Percentiles rank a stretch among this genome's conserved stretches.
These are phyloP conservation scores for Rhagonycha lutea DNA, from an alignment of 2,888 invertebrate species.

Conservation along the genomic window DNA sequence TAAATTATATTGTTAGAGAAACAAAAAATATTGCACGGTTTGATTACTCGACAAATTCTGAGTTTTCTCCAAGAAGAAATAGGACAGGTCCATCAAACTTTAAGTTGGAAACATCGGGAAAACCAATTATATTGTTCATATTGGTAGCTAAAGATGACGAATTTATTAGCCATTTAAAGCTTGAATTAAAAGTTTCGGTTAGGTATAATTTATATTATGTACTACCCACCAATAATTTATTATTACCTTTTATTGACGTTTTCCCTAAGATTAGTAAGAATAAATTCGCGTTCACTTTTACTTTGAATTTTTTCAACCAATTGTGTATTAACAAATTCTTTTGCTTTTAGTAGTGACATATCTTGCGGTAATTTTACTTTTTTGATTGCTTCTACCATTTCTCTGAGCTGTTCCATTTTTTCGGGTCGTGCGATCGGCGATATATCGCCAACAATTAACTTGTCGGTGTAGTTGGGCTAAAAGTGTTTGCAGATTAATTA, in stretches of 20 bases:
- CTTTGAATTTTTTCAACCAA: conserved; percentile 62
- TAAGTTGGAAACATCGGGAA: not conserved
- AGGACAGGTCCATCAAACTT: conserved; percentile 67
- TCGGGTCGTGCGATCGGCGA: conserved; percentile 60
- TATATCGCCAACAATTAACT: conserved; percentile 73
- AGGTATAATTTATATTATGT: not conserved
- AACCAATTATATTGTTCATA: not conserved
- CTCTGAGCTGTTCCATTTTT: conserved; percentile 39
- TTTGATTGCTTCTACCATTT: conserved; percentile 70
- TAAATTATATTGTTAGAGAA: not conserved
- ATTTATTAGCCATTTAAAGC: conserved; percentile 81
- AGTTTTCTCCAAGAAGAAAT: conserved; percentile 82
- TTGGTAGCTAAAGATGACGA: conserved; percentile 54
- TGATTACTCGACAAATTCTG: conserved; percentile 73
- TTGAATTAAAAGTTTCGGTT: conserved; percentile 32
- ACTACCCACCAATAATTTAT: not conserved
- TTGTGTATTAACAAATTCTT: conserved; percentile 68
- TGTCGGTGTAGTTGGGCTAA: conserved; percentile 63
- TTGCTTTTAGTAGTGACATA: conserved; percentile 70
- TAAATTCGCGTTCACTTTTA: conserved; percentile 71
- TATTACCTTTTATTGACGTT: conserved; percentile 45
- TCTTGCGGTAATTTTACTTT: conserved; percentile 63
- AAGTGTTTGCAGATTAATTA: not conserved
- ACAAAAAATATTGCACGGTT: too few relatives aligned
- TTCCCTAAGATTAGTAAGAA: conserved; percentile 81